Evolutionary conservation across 2,113 vertebrate species (phyloP), one percentile per base, ranked within the genome.

Genomic region (Brachyistius frenatus): DNA sequence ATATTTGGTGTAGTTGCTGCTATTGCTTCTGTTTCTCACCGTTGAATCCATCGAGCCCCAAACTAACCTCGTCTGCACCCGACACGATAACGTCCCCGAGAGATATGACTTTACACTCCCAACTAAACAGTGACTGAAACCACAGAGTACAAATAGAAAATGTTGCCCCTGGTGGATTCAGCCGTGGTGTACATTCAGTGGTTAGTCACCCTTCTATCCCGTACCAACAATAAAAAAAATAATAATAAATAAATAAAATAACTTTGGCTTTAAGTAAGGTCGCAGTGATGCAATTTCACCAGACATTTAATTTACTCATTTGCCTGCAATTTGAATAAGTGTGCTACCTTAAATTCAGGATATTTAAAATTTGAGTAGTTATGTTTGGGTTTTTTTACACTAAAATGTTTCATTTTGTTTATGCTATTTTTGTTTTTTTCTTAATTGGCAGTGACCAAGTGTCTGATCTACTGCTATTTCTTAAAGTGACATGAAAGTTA

Each of bases 41-140:
- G 1, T 35, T 11, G n/a, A 4, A 73, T 52, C 44, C 36, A 32
- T 39, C 23, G 10, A 50, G 7, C 37, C 7, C 23, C 15, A 66
- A 32, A 37, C n/a, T 52, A 46, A 58, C 30, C 31, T 57, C 33
- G 44, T 8, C 32, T 71, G 9, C 60, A 13, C 23, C 49, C 4
- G 31, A 55, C 1, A 31, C 46, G 1, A 30, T 60, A 76, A 56
- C 16, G 2, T 2, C 62, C 33, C n/a, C 31, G 11, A 41, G 7
- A 83, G 52, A 66, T n/a, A 56, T 15, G 7, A 2, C 47, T 55
- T 47, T 23, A 69, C 50, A 23, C 31, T 16, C 9, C n/a, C 8
- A 67, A 49, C 36, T 46, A n/a, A 16, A 46, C 23, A 55, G 54
- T 15, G 15, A 64, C 46, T 39, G 46, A 54, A 71, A 60, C 61